Conservation (phyloP, 2,888 invertebrate genomes). For the Oscheius myriophilus region DNA sequence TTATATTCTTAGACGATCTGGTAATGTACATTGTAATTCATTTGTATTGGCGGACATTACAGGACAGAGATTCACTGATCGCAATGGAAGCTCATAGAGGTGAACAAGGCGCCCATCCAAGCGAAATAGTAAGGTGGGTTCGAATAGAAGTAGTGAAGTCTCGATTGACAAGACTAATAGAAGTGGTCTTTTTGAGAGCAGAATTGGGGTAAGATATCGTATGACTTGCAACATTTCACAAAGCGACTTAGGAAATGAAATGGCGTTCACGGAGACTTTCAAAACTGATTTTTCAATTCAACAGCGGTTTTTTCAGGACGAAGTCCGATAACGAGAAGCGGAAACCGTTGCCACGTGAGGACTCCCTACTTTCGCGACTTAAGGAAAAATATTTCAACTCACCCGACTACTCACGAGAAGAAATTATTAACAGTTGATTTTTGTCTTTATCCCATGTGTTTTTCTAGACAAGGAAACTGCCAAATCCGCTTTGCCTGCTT, state of each 20-base stretch:
- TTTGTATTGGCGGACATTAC: background rate
- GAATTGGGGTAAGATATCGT: no score
- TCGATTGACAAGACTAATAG: no score
- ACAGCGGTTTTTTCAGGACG: background rate
- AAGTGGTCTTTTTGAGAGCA: no score
- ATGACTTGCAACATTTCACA: no score
- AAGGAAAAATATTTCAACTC: conserved; percentile 54
- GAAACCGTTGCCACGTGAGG: background rate
- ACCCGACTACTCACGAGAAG: conserved; percentile 48
- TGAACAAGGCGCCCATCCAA: no score
- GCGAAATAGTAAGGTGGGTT: no score
- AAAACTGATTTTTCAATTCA: conserved; percentile 3
- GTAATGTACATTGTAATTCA: background rate
- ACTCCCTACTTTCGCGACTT: conserved; percentile 37
- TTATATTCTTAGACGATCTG: background rate
- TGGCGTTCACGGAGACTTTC: no score
- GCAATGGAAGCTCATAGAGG: background rate
- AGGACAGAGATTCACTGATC: background rate
- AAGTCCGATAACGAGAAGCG: conserved; percentile 4
- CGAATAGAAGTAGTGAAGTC: no score
- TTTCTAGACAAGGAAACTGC: no score
- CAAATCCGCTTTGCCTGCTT: no score
- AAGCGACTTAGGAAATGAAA: no score
- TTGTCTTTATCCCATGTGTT: background rate
- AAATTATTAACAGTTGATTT: conserved; percentile 24